These are phyloP conservation scores for Cyrtorhinus lividipennis DNA, from an alignment of 1,140 invertebrate species.

Conservation along the genomic window DNA sequence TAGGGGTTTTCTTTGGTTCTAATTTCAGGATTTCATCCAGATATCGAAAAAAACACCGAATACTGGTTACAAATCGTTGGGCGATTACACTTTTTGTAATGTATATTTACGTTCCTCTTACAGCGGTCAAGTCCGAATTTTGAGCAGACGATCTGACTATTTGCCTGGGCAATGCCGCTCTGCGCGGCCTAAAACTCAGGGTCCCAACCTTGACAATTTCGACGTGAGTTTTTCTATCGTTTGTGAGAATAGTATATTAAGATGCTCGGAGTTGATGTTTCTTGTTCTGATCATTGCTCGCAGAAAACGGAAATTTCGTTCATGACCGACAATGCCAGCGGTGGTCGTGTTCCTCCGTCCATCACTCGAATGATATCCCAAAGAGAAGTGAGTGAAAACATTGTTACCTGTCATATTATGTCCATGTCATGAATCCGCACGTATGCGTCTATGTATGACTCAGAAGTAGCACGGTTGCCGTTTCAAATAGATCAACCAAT, in stretches of 20 bases:
- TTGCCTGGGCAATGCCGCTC: conserved; percentile 9
- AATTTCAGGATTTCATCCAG: no score
- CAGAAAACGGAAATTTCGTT: conserved; percentile 40
- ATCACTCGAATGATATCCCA: conserved; percentile 34
- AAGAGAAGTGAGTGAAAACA: conserved; percentile 30
- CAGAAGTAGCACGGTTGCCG: no score
- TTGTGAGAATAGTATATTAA: not conserved
- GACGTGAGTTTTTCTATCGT: not conserved
- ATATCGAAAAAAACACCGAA: no score
- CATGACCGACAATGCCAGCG: conserved; percentile 34
- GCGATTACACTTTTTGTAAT: no score
- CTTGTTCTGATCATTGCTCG: conserved; percentile 14
- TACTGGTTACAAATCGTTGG: no score
- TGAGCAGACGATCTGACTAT: conserved; percentile 21
- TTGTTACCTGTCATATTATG: no score
- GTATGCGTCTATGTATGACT: no score
- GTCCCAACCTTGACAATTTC: conserved; percentile 9
- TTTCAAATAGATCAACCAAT: no score
- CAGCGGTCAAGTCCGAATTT: conserved; percentile 16
- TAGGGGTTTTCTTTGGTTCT: no score
- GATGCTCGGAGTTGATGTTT: not conserved
- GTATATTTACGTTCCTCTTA: no score
- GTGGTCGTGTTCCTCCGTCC: conserved; percentile 29
- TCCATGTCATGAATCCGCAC: no score
- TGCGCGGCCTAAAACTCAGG: not conserved